Percentiles rank a stretch among this genome's conserved stretches.
These are phyloP conservation scores for Aleiodes sp. DNA, from an alignment of 1,140 invertebrate genomes.

Conservation along the genomic window DNA sequence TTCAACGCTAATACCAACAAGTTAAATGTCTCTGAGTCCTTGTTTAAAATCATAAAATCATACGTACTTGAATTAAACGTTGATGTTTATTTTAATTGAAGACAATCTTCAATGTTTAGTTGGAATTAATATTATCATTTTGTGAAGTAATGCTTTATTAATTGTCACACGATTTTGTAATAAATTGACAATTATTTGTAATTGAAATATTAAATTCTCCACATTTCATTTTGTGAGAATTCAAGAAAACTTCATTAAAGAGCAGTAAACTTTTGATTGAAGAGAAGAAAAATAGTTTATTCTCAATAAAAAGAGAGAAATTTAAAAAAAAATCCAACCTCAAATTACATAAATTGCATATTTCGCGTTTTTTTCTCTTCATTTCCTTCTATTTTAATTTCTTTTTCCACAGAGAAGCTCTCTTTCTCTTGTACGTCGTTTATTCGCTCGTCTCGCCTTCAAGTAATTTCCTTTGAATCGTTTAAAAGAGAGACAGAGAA, in stretches of 20 bases:
- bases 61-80: not conserved
- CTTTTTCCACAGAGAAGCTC: no score
- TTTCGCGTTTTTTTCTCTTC: not conserved
- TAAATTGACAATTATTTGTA: no score
- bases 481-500: not conserved
- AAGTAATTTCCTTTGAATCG: conserved; percentile 18
- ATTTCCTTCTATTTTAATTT: not conserved
- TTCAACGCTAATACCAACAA: not conserved
- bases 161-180: no score
- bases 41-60: not conserved
- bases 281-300: no score
- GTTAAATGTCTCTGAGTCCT: not conserved
- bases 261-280: no score
- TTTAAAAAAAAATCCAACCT: not conserved
- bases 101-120: no score
- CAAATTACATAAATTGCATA: not conserved
- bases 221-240: no score
- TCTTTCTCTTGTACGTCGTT: not conserved
- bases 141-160: no score
- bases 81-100: not conserved
- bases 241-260: no score
- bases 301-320: no score
- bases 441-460: conserved; percentile 8
- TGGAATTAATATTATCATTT: no score
- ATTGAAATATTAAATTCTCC: no score